Conservation (phyloP, 2,113 vertebrate species). For the Onychostoma macrolepis region DNA sequence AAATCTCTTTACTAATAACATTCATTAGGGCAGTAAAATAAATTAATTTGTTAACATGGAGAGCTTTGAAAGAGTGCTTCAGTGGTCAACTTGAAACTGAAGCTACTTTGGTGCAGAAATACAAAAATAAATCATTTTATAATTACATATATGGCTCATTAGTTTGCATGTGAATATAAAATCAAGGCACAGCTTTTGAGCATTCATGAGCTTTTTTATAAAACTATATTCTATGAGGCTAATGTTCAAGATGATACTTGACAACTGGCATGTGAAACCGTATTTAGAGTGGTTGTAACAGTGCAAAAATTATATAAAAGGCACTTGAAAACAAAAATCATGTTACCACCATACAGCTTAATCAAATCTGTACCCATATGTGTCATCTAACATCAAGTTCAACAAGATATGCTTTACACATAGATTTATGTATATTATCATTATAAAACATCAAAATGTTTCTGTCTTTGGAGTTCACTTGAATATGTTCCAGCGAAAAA, state of each 20-base stretch:
- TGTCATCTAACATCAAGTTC: neutral
- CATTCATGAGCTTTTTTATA: neutral
- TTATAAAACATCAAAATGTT: neutral
- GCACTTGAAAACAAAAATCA: neutral
- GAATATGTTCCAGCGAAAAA: neutral
- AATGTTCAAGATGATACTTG: neutral
- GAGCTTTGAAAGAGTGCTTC: neutral
- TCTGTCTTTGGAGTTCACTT: neutral
- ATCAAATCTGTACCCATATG: neutral
- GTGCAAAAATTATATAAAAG: neutral
- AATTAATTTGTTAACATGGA: neutral
- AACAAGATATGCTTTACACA: neutral
- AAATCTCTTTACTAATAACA: neutral
- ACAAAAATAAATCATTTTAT: neutral
- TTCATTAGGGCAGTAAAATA: neutral
- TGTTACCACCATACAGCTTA: conserved; percentile 1
- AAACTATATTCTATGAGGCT: neutral
- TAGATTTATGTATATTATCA: neutral
- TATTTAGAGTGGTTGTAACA: neutral
- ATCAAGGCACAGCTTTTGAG: neutral
- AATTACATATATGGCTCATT: neutral
- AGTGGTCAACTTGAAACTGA: neutral
- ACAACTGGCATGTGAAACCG: neutral
- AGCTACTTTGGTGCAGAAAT: conserved; percentile 17
- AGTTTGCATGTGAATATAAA: neutral